phyloP scores from a whole-genome alignment of 2,888 invertebrate species.

The Drosophila niveifrons region DNA sequence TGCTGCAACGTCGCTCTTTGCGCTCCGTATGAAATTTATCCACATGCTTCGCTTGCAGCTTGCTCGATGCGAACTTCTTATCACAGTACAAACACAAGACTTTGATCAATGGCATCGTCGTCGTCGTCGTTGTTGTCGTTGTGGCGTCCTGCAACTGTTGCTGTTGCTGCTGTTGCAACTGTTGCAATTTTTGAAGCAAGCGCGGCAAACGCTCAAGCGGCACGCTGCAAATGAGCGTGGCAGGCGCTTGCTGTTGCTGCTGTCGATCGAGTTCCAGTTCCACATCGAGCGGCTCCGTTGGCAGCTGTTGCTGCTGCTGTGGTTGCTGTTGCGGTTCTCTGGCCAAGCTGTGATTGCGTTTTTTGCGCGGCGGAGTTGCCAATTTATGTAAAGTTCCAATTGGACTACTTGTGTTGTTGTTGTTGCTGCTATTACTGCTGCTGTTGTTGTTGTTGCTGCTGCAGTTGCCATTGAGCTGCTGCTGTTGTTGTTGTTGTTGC shows the following conservation, averaged over 20 bases:
- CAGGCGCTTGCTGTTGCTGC: constrained; percentile 28
- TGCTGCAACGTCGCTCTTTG: constrained; percentile 84
- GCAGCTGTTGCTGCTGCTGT: constrained; percentile 14
- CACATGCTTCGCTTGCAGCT: constrained; percentile 84
- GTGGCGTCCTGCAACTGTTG: constrained; percentile 40
- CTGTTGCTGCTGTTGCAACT: constrained; percentile 38
- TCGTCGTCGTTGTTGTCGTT: constrained; percentile 33
- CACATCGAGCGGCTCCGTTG: constrained; percentile 48
- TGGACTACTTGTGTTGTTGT: constrained; percentile 44
- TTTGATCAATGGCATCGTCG: constrained; percentile 65
- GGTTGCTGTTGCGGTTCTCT: constrained; percentile 31
- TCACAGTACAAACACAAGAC: constrained; percentile 85
- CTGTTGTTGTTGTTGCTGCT: constrained; percentile 23
- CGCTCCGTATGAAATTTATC: constrained; percentile 84
- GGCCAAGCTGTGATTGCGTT: constrained; percentile 46
- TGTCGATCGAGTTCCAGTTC: constrained; percentile 36
- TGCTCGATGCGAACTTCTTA: constrained; percentile 85
- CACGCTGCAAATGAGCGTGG: constrained; percentile 82
- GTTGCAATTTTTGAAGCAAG: constrained; percentile 79
- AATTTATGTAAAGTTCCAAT: constrained; percentile 49
- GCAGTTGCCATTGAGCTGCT: constrained; percentile 67
- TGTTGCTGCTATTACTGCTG: constrained; percentile 47
- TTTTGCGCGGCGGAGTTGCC: constrained; percentile 55
- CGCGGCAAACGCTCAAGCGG: constrained; percentile 83
- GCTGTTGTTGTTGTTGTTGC: constrained; percentile 49